Base-by-base conservation (phyloP, 2,888 invertebrate species). In the Psococerastis gibbosa region DNA sequence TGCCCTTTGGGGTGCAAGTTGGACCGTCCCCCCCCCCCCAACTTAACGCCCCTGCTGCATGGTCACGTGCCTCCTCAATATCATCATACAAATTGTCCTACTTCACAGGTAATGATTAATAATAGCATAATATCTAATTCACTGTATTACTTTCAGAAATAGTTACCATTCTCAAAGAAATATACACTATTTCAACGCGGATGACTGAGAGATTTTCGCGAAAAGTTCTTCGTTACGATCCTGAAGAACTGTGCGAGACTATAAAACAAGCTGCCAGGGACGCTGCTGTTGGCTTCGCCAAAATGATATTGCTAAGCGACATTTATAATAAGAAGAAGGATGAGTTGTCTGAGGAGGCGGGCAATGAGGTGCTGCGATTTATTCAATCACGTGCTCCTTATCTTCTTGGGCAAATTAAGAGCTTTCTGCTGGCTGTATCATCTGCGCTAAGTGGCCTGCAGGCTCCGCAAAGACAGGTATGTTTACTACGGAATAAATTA, bases 331-430 rank as follows among this genome's bases (percentile, higher is more conserved):
- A 27, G 11, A 27, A 27, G 8, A 27, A 11, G 54, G 61, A 66
- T 32, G 71, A 73, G 52, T 59, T 76, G 47, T 65, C 71, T 5
- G 63, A 69, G 46, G 69, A 70, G 49, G 76, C 77, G 54, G 64
- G 74, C 48, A 69, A 75, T 54, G 74, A 75, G 58, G 73, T 77
- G 18, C 71, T 76, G 46, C 67, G 71, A 53, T 75, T 74, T 56
- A 70, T 74, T 31, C 71, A 72, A 54, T 70, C 73, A 20, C 66
- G 75, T 47, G 62, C 76, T 46, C 75, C 75, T n/a, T 64, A 73
- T 42, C 73, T 76, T 52, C 64, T 75, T 57, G 68, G 67, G 42
- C 75, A 75, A 55, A 58, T 73, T 45, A 67, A 71, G 46, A 67
- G 69, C 50, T 65, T 76, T 46, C 55, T 75, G 38, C 67, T 71